phyloP scores from a whole-genome alignment of 2,113 vertebrate species.

The Ariopsis seemanni region DNA sequence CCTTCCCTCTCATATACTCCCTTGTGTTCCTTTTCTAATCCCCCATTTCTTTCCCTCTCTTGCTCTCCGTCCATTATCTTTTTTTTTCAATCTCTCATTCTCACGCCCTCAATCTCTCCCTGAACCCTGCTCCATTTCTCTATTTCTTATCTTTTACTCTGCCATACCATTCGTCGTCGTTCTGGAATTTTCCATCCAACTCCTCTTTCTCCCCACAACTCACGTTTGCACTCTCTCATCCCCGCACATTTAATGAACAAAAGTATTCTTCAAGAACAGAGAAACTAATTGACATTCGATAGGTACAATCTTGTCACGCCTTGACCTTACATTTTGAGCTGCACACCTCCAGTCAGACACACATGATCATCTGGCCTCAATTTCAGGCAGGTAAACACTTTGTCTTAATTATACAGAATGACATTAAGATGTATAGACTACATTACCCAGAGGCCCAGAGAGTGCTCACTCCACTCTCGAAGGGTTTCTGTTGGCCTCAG shows the following conservation, averaged over 20 bases:
- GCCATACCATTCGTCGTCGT: slow-evolving; percentile 28
- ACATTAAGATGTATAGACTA: slow-evolving; percentile 28
- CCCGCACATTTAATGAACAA: neutral
- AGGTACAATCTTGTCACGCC: neutral
- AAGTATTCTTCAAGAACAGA: neutral
- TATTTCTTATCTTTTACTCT: slow-evolving; percentile 45
- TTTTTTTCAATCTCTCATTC: slow-evolving; percentile 68
- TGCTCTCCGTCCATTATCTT: slow-evolving; percentile 64
- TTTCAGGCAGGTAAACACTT: slow-evolving; percentile 13
- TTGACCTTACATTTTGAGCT: neutral
- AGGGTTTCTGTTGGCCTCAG: slow-evolving; percentile 60
- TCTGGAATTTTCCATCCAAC: slow-evolving; percentile 32
- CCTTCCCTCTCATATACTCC: slow-evolving; percentile 64
- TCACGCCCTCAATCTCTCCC: slow-evolving; percentile 68
- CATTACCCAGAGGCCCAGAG: slow-evolving; percentile 31
- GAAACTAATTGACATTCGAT: neutral
- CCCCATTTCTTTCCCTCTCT: slow-evolving; percentile 31
- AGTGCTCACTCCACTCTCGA: slow-evolving; percentile 41
- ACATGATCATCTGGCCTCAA: neutral
- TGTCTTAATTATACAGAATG: slow-evolving; percentile 27
- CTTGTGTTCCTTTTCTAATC: slow-evolving; percentile 33
- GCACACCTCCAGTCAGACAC: slow-evolving; percentile 14
- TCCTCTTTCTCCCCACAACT: slow-evolving; percentile 50
- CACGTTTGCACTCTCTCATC: slow-evolving; percentile 23
- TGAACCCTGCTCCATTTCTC: slow-evolving; percentile 68